phyloP scores from a whole-genome alignment of 2,113 vertebrate genomes.

The Morphnarchus princeps region DNA sequence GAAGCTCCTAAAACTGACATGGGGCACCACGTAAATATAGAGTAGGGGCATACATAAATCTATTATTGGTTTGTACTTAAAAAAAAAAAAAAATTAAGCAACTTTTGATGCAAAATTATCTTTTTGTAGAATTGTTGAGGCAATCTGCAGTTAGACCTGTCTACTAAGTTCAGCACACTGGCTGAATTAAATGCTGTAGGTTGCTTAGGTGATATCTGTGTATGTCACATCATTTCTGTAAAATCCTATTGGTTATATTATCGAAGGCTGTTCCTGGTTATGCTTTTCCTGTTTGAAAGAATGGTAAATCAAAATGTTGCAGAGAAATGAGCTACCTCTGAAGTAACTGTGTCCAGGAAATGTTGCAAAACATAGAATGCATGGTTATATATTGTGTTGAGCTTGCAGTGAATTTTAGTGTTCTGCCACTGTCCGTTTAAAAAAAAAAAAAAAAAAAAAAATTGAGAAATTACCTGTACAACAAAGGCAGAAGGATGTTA shows the following conservation, averaged over 20 bases:
- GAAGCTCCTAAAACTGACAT: not conserved
- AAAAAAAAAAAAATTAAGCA: no score
- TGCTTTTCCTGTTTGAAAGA: not conserved
- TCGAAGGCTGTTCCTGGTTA: not conserved
- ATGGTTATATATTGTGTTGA: no score
- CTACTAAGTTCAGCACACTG: not conserved
- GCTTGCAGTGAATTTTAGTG: not conserved
- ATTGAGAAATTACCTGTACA: not conserved
- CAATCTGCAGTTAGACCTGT: not conserved
- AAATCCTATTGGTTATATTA: not conserved
- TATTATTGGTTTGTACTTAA: not conserved
- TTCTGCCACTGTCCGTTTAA: not conserved
- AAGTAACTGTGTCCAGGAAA: not conserved
- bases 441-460: not conserved
- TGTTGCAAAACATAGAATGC: fast-evolving
- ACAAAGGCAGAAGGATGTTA: not conserved
- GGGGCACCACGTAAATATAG: fast-evolving
- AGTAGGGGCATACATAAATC: not conserved
- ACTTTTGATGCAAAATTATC: not conserved
- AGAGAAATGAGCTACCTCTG: not conserved
- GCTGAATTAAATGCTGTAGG: not conserved
- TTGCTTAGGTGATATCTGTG: not conserved
- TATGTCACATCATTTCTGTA: not conserved
- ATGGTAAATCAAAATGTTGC: not conserved
- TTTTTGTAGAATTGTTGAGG: not conserved